Evolutionary conservation across 2,797 vertebrate species (phyloP).

Genomic region (Silurus lanzhouensis): DNA sequence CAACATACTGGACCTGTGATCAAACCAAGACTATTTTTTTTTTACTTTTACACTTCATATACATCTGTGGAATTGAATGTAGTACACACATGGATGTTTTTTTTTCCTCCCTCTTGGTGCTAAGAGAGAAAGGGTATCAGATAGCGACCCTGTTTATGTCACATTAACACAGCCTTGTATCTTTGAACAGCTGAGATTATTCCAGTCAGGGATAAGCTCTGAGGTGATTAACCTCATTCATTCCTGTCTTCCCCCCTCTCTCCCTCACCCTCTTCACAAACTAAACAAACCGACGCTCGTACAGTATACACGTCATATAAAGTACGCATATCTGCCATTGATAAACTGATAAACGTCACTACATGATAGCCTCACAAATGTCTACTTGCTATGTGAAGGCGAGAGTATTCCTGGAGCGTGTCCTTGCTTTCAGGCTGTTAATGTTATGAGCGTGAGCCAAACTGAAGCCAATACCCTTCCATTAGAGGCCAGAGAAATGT

Average conservation of each 20-base stretch:
- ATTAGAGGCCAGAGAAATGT: constrained; percentile 29
- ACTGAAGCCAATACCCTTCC: constrained; percentile 13
- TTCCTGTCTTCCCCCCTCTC: neutral
- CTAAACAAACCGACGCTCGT: neutral
- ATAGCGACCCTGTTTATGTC: neutral
- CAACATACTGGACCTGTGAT: no score
- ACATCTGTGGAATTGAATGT: neutral
- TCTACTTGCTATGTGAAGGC: neutral
- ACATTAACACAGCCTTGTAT: constrained; percentile 36
- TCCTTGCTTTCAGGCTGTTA: constrained; percentile 23
- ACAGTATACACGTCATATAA: neutral
- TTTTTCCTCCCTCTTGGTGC: neutral
- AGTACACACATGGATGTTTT: neutral
- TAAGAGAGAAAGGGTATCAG: neutral
- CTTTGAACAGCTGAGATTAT: constrained; percentile 42
- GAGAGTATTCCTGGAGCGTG: constrained; percentile 25
- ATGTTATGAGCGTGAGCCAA: neutral
- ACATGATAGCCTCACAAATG: neutral
- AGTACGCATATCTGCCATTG: neutral
- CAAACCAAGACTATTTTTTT: neutral
- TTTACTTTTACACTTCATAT: neutral
- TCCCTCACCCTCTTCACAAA: neutral
- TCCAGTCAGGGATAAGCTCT: constrained; percentile 33
- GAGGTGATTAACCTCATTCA: constrained; percentile 21
- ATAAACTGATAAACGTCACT: neutral